phyloP scores from a whole-genome alignment of 2,888 invertebrate genomes.

The Eilema sororculum region DNA sequence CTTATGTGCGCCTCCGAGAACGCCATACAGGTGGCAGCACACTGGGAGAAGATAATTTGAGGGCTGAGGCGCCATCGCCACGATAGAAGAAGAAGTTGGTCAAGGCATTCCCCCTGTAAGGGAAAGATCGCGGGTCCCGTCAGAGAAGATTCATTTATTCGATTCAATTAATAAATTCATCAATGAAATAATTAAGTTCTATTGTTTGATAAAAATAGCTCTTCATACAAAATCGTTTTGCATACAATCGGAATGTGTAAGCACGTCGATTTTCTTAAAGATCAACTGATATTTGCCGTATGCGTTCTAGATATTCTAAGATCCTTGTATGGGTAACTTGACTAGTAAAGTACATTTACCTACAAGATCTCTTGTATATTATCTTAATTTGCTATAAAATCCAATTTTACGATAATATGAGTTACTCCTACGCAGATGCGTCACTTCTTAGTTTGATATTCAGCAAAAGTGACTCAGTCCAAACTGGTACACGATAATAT shows the following conservation, averaged over 20 bases:
- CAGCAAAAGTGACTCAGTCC: background rate
- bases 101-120: too few relatives aligned
- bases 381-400: conserved; percentile 11
- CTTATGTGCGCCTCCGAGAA: too few relatives aligned
- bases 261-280: background rate
- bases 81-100: too few relatives aligned
- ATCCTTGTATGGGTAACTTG: background rate
- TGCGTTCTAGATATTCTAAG: too few relatives aligned
- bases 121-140: too few relatives aligned
- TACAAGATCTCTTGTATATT: background rate
- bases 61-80: too few relatives aligned
- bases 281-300: too few relatives aligned
- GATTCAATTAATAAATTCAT: too few relatives aligned
- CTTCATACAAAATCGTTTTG: background rate
- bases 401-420: background rate
- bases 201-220: background rate
- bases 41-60: too few relatives aligned
- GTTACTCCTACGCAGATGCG: background rate
- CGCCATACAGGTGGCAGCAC: too few relatives aligned
- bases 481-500: background rate
- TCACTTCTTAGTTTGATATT: background rate
- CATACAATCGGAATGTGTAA: too few relatives aligned
- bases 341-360: background rate
- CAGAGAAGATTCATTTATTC: too few relatives aligned
- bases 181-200: background rate